Evolutionary conservation across 2,113 vertebrate species (phyloP).

Genomic region (Rhadina sibilatrix): DNA sequence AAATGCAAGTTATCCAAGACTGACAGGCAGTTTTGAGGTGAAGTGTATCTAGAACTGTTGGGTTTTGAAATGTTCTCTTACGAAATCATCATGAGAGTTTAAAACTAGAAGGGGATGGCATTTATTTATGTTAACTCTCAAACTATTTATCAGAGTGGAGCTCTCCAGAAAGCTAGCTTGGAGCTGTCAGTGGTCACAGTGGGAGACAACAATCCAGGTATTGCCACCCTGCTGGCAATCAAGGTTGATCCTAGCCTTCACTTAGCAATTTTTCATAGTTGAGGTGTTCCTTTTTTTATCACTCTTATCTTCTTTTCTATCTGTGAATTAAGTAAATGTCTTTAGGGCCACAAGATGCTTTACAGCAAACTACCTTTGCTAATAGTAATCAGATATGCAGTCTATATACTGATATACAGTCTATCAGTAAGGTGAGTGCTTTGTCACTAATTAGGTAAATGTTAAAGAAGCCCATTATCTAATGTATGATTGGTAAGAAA

Average conservation of each 20-base stretch:
- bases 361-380: not conserved
- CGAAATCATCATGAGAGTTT: not conserved
- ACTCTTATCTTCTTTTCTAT: not conserved
- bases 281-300: not conserved
- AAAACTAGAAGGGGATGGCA: not conserved
- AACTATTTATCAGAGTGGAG: not conserved
- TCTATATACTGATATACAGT: not conserved
- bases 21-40: not conserved
- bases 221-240: not conserved
- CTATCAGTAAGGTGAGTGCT: not conserved
- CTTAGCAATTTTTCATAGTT: not conserved
- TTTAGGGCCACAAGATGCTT: not conserved
- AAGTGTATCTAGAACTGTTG: not conserved
- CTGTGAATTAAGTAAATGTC: not conserved
- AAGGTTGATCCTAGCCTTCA: not conserved
- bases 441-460: not conserved
- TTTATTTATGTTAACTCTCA: not conserved
- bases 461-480: not conserved
- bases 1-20: not conserved
- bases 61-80: not conserved
- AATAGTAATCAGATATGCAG: not conserved
- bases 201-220: not conserved
- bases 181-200: not conserved
- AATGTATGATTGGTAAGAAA: not conserved
- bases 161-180: not conserved